Conservation (phyloP, 2,888 invertebrate species). For the Fabriciana adippe region DNA sequence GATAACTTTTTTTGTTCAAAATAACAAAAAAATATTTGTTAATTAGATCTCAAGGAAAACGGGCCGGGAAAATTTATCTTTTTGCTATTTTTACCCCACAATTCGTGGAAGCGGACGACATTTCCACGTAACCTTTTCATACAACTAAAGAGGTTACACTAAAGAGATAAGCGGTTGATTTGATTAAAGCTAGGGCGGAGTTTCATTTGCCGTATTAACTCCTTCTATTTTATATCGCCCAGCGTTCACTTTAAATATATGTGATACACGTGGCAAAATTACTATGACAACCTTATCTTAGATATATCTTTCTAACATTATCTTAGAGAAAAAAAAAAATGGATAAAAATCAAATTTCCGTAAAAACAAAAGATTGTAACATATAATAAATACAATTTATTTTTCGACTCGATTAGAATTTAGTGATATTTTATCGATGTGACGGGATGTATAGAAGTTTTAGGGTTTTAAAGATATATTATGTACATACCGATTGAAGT, state of each 20-base stretch:
- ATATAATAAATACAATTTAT: not conserved
- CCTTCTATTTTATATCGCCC: not conserved
- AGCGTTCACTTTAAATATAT: not conserved
- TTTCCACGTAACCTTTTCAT: conserved; percentile 24
- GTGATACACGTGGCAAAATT: conserved; percentile 12
- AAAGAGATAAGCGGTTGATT: conserved; percentile 40
- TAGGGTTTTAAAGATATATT: not conserved
- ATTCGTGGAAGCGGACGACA: conserved; percentile 13
- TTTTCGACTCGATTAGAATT: not conserved
- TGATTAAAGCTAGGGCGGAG: conserved; percentile 34
- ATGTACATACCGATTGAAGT: conserved; percentile 42
- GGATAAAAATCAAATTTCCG: not conserved
- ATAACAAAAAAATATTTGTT: no score
- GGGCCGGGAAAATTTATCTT: no score
- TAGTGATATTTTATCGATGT: not conserved
- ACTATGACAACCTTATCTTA: conserved; percentile 17
- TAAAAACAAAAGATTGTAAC: not conserved
- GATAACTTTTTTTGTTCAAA: no score
- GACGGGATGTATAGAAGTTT: not conserved
- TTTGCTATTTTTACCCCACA: not conserved
- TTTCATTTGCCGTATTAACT: not conserved
- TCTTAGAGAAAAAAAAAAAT: not conserved
- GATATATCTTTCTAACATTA: not conserved
- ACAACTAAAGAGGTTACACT: conserved; percentile 35
- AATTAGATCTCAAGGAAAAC: no score